Conservation (phyloP, 2,113 vertebrate species). For the Malurus cyaneus region DNA sequence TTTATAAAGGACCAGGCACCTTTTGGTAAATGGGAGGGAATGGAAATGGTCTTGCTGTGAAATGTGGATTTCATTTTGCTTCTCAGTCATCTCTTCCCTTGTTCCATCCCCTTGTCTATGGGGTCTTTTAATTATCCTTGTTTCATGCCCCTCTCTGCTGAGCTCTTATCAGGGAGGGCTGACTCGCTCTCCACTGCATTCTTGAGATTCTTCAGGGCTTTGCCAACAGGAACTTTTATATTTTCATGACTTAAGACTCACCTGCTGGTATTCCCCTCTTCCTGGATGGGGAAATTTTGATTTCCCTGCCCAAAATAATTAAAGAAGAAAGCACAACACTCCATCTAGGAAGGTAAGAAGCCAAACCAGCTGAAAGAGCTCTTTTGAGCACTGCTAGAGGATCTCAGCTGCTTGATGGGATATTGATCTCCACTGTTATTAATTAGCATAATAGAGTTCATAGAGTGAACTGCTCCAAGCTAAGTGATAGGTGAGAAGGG, state of each 20-base stretch:
- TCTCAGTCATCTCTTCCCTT: background rate
- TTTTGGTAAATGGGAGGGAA: background rate
- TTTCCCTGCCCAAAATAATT: background rate
- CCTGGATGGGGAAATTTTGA: background rate
- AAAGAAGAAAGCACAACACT: background rate
- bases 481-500: background rate
- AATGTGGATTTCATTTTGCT: background rate
- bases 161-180: background rate
- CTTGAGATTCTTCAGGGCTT: background rate
- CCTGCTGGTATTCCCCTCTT: background rate
- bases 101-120: background rate
- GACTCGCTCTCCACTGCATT: background rate
- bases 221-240: background rate
- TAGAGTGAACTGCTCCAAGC: background rate
- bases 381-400: background rate
- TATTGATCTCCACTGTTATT: background rate
- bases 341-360: background rate
- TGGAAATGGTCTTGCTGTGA: background rate
- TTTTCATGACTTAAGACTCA: background rate
- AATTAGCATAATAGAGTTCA: background rate
- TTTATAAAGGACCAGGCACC: background rate
- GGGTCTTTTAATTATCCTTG: background rate
- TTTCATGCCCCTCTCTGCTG: background rate
- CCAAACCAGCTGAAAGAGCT: background rate
- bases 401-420: background rate